Conservation (phyloP, 2,113 vertebrate genomes). For the Crotalus tigris region DNA sequence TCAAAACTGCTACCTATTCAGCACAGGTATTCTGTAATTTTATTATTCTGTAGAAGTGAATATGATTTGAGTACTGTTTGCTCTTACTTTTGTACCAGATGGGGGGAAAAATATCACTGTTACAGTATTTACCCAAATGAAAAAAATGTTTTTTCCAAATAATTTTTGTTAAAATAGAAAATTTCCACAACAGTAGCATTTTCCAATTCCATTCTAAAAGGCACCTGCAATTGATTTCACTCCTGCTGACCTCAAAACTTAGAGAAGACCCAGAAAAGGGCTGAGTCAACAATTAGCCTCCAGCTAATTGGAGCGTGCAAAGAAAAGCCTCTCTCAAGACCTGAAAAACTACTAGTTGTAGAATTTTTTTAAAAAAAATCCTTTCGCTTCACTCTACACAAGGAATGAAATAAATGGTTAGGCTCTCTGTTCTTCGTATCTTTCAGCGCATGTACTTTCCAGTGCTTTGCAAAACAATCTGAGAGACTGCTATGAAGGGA, state of each 20-base stretch:
- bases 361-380: neutral
- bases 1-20: neutral
- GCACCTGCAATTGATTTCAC: neutral
- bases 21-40: neutral
- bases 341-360: neutral
- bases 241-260: neutral
- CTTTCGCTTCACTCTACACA: neutral
- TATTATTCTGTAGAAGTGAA: neutral
- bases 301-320: neutral
- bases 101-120: neutral
- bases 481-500: neutral
- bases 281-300: neutral
- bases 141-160: neutral
- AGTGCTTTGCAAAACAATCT: neutral
- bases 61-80: neutral
- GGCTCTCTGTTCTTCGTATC: neutral
- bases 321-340: neutral
- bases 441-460: neutral
- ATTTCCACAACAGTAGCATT: neutral
- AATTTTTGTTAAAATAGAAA: neutral
- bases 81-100: neutral
- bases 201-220: neutral
- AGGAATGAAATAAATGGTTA: neutral
- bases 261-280: neutral
- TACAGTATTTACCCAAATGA: neutral